Conservation (phyloP, 2,113 vertebrate genomes). For the Poeciliopsis prolifica region DNA sequence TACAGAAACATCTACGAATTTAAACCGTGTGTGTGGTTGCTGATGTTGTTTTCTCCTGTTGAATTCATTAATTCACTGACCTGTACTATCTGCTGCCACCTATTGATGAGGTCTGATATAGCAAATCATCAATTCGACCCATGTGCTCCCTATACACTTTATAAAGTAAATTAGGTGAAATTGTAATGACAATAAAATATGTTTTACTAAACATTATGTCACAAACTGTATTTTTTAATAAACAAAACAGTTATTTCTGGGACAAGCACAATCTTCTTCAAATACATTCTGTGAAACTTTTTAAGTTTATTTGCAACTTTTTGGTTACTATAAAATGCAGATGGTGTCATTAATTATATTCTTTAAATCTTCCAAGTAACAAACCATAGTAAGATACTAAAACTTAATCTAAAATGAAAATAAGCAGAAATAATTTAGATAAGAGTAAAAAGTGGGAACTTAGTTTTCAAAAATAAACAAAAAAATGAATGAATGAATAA, state of each 20-base stretch:
- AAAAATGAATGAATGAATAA: background rate
- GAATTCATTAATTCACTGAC: slow-evolving; percentile 18
- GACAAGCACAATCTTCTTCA: background rate
- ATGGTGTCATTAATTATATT: background rate
- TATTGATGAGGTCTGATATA: slow-evolving; percentile 55
- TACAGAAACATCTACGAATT: too few species aligned
- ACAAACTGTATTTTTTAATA: background rate
- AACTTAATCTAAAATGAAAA: too few species aligned
- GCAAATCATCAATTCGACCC: slow-evolving; percentile 3
- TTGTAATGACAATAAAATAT: background rate
- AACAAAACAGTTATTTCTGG: background rate
- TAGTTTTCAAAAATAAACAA: background rate
- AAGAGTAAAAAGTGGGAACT: too few species aligned
- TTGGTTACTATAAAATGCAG: background rate
- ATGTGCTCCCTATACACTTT: background rate
- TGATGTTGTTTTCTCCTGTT: background rate
- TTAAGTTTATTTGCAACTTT: background rate
- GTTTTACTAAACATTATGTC: background rate
- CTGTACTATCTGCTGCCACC: slow-evolving; percentile 77
- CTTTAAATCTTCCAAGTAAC: background rate
- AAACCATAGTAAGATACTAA: too few species aligned
- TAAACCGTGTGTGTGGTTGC: too few species aligned
- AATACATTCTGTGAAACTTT: background rate
- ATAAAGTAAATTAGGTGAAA: background rate
- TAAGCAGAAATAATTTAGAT: too few species aligned